Evolutionary conservation across 2,113 vertebrate species (phyloP).

Genomic region (Cebidichthys violaceus): DNA sequence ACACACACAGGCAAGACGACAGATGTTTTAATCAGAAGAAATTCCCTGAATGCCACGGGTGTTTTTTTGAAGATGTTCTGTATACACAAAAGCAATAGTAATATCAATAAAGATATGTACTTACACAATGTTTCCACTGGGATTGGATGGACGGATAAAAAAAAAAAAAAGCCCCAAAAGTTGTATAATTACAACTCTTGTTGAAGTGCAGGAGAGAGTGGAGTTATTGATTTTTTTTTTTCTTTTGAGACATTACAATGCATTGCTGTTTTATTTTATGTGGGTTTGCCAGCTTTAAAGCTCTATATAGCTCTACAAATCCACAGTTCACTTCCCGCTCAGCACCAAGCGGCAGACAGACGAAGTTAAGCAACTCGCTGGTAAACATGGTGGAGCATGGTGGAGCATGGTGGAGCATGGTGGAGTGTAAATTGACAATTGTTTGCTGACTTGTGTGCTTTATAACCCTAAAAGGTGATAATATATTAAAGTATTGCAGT

Average conservation of each 20-base stretch:
- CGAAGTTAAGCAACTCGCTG: neutral
- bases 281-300: neutral
- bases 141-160: neutral
- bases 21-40: conserved; percentile 20
- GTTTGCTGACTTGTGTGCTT: neutral
- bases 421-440: neutral
- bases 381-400: neutral
- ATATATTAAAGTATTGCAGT: no score
- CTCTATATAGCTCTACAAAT: neutral
- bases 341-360: neutral
- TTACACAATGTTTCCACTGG: neutral
- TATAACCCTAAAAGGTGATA: no score
- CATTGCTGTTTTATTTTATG: neutral
- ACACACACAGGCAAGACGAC: neutral
- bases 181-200: conserved; percentile 5
- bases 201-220: neutral
- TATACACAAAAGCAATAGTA: neutral
- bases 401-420: no score
- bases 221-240: neutral
- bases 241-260: neutral
- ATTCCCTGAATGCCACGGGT: neutral
- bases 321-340: neutral
- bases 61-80: neutral
- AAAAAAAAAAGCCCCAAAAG: neutral
- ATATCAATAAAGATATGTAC: neutral